phyloP scores from a whole-genome alignment of 2,888 invertebrate species.

The Carpatolechia fugitivella region DNA sequence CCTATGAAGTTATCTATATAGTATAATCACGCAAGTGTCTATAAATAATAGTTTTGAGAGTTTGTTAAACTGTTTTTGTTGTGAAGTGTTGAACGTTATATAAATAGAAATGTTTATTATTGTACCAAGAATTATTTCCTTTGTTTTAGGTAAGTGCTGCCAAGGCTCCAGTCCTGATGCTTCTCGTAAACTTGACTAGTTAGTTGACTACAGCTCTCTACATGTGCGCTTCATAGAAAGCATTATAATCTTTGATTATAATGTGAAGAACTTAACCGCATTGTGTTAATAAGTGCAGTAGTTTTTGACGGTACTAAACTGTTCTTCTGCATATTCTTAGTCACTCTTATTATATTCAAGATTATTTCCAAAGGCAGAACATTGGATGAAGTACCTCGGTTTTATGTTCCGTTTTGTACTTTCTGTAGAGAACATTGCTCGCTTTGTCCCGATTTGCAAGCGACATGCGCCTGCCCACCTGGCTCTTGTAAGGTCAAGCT shows the following conservation, averaged over 20 bases:
- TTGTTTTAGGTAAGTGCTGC: constrained; percentile 65
- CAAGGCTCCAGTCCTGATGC: constrained; percentile 25
- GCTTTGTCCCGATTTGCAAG: constrained; percentile 37
- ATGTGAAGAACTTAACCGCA: too few relatives aligned
- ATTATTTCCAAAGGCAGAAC: too few relatives aligned
- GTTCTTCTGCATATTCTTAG: too few relatives aligned
- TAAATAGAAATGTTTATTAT: background rate
- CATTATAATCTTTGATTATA: too few relatives aligned
- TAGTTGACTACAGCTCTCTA: constrained; percentile 22
- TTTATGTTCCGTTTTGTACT: constrained; percentile 30
- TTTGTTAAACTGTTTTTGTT: too few relatives aligned
- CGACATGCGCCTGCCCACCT: constrained; percentile 25
- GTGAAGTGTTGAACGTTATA: background rate
- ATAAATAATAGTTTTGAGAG: too few relatives aligned
- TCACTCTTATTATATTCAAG: too few relatives aligned
- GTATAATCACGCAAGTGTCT: background rate
- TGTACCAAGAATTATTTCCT: constrained; percentile 32
- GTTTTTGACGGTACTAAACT: too few relatives aligned
- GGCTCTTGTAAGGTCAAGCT: constrained; percentile 27
- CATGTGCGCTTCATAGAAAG: too few relatives aligned
- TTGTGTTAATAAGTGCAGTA: too few relatives aligned
- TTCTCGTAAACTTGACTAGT: constrained; percentile 11
- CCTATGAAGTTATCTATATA: too few relatives aligned
- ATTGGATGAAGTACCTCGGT: constrained; percentile 10
- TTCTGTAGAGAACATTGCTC: background rate